Evolutionary conservation across 2,113 vertebrate genomes (phyloP).

Genomic region (Brachyhypopomus occidentalis): DNA sequence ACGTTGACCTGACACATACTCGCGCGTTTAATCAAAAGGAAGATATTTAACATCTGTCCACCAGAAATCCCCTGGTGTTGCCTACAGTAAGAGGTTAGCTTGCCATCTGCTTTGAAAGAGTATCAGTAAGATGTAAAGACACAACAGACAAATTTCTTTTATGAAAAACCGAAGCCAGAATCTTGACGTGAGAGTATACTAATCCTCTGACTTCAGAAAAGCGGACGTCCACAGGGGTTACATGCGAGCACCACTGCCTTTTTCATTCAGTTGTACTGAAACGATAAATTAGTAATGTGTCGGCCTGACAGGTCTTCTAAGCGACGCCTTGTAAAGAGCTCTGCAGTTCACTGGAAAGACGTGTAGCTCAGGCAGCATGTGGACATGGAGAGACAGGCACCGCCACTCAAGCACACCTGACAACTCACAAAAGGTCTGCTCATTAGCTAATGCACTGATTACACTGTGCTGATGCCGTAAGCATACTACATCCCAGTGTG

Average conservation of each 20-base stretch:
- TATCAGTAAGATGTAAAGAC: neutral
- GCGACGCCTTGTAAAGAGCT: conserved; percentile 17
- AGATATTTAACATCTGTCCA: neutral
- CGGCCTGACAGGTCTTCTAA: conserved; percentile 36
- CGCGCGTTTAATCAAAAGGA: neutral
- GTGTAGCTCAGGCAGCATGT: conserved; percentile 20
- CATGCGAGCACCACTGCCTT: conserved; percentile 45
- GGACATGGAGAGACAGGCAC: too few relatives aligned
- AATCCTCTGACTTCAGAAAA: conserved; percentile 24
- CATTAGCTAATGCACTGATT: neutral
- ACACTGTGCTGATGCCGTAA: neutral
- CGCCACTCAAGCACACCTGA: neutral
- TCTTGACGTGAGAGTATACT: too few relatives aligned
- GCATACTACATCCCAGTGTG: neutral
- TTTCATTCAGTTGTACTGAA: conserved; percentile 49
- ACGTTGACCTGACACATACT: neutral
- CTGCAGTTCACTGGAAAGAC: conserved; percentile 17
- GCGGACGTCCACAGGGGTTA: conserved; percentile 36
- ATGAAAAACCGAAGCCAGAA: neutral
- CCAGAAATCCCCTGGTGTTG: neutral
- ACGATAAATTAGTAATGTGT: conserved; percentile 45
- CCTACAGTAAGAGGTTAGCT: neutral
- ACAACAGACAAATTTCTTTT: neutral
- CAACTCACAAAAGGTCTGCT: neutral
- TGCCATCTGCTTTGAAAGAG: neutral